Evolutionary conservation across 2,888 invertebrate species (phyloP), one percentile per base, ranked within the genome.

Genomic region (Ophion obscuratus): DNA sequence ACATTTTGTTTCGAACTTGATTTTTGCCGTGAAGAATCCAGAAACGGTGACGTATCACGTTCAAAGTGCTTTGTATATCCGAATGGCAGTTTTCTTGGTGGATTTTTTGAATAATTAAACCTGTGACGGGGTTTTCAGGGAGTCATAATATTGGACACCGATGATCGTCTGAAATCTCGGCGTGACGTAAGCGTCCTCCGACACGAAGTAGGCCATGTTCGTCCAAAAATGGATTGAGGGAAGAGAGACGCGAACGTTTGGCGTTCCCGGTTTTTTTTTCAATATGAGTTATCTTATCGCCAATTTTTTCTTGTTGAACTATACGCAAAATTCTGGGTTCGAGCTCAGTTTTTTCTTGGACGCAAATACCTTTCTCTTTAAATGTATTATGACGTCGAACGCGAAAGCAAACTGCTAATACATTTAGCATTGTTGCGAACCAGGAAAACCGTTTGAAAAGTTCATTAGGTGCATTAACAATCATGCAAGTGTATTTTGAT

Each of bases 191-290:
- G 10, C 84, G 81, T 27, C 84, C 81, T n/a, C 80, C 84, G 20
- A 84, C 80, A 9, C 84, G 57, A 4, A 84, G 24, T 24, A 85
- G 7, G 0, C 82, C 64, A 5, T 64, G 0, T n/a, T 64, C 5
- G 62, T 85, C 82, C 24, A 85, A 11, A 10, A 83, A 75, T 3
- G 82, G 85, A 75, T 85, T 75, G 20, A 85, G 74, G 20, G 40
- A 14, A 2, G 66, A 24, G 53, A 81, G 59, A 2, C 74, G 81
- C n/a, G 67, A 64, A 5, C 14, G n/a, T 67, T 67, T 81, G 2
- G 67, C 66, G 17, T 10, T 40, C 0, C 67, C 74, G 61, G 59
- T 59, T 14, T 67, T n/a, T n/a, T 5, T 74, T n/a, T 17, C 66
- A 2, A 78, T 73, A 6, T 67, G 66, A 3, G n/a, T 53, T 6